Conservation (phyloP, 1,140 invertebrate genomes). For the Drosophila mauritiana region DNA sequence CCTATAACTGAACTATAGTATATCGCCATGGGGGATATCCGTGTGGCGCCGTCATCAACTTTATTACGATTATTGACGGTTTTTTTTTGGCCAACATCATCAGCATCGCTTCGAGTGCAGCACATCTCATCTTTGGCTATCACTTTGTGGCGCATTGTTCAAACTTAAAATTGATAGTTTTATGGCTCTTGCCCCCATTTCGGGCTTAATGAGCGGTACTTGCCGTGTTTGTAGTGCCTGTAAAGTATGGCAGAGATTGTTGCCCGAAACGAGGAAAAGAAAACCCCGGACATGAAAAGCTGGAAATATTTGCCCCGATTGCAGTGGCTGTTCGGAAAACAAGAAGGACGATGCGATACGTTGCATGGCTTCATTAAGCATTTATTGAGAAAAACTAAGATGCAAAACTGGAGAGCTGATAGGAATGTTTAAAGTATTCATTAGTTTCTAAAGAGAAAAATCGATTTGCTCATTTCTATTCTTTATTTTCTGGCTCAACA, state of each 20-base stretch:
- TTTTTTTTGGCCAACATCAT: slow-evolving; percentile 18
- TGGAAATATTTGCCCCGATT: slow-evolving; percentile 51
- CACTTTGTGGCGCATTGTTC: slow-evolving; percentile 62
- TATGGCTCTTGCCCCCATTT: slow-evolving; percentile 33
- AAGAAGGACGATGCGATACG: slow-evolving; percentile 26
- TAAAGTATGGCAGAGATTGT: slow-evolving; percentile 42
- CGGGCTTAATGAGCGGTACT: slow-evolving; percentile 44
- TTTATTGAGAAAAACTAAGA: slow-evolving; percentile 16
- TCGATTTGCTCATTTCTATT: background rate
- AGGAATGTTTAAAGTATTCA: background rate
- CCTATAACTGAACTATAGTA: background rate
- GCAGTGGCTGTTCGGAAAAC: slow-evolving; percentile 25
- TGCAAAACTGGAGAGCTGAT: slow-evolving; percentile 19
- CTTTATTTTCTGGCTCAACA: slow-evolving; percentile 35
- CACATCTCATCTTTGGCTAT: slow-evolving; percentile 15
- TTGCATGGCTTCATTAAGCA: slow-evolving; percentile 43
- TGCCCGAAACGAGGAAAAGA: slow-evolving; percentile 15
- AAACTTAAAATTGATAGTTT: slow-evolving; percentile 71
- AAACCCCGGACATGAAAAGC: slow-evolving; percentile 12
- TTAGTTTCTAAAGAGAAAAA: too few relatives aligned
- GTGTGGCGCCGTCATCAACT: slow-evolving; percentile 25
- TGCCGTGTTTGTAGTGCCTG: slow-evolving; percentile 40
- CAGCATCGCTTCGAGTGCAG: slow-evolving; percentile 46
- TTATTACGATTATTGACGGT: slow-evolving; percentile 59
- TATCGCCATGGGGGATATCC: slow-evolving; percentile 10